Base-by-base conservation (phyloP, 2,888 invertebrate species). In the Stenichneumon culpator region DNA sequence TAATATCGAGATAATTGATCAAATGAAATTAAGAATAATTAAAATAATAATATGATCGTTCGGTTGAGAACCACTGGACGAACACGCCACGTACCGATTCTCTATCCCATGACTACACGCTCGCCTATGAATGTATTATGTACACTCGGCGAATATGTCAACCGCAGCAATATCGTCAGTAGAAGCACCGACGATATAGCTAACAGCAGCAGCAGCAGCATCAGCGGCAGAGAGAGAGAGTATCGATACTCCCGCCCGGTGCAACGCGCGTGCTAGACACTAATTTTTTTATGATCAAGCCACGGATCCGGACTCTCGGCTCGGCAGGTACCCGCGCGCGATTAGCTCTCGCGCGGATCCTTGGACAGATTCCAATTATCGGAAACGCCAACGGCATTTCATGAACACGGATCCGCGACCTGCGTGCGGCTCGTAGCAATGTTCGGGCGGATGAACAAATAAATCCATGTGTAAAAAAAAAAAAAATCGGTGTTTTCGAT, bases 131-230 rank as follows among this genome's bases (percentile, higher is more conserved):
- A 93, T 92, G 92, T 90, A 91, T 93, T 92, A 92, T 90, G 88
- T 89, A 89, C 91, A 90, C 91, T 88, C 85, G 89, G 88, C 89
- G 91, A 92, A 92, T 92, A 92, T 92, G 93, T 93, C 93, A 93
- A 93, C 91, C 92, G 91, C 93, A 92, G 91, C 75, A 79, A 75
- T 87, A 86, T 90, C 89, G 87, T 80, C 75, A 52, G 77, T 32
- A 70, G 52, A 72, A 70, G 70, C 75, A 60, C 28, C 36, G 44
- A 70, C 52, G 54, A 63, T 54, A 57, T 57, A 57, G 14, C 57
- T 16, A 47, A 47, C 44, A 47, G 14, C 14, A 16, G 44, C 44
- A 28, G 65, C 52, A 54, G 44, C 28, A 74, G 63, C 16, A 47
- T 3, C 44, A 47, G 44, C 44, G 19, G 65, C 52, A 25, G 28